Conservation (phyloP, 2,888 invertebrate species). For the Zhuqinia jingwanae region DNA sequence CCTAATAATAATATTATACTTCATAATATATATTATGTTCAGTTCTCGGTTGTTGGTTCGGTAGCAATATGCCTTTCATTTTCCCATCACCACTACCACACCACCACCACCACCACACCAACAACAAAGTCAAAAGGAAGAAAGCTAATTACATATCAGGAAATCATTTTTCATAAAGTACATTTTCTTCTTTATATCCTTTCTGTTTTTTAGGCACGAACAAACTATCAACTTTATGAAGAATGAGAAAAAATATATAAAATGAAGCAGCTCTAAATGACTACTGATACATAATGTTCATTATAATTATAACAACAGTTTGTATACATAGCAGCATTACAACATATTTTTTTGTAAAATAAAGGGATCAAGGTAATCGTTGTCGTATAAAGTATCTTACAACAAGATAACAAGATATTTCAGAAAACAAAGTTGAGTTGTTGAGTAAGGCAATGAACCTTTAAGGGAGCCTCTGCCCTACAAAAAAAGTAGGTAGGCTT, state of each 20-base stretch:
- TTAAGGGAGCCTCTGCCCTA: slow-evolving; percentile 33
- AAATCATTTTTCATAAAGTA: slow-evolving; percentile 72
- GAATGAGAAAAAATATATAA: slow-evolving; percentile 17
- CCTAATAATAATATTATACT: slow-evolving; percentile 35
- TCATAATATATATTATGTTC: slow-evolving; percentile 37
- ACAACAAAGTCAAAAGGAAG: slow-evolving; percentile 60
- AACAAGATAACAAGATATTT: neutral
- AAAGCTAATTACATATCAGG: slow-evolving; percentile 73
- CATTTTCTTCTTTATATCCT: slow-evolving; percentile 42
- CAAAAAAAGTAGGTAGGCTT: slow-evolving; percentile 4
- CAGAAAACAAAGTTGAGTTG: neutral
- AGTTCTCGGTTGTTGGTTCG: slow-evolving; percentile 40
- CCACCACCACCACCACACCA: neutral
- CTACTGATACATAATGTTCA: slow-evolving; percentile 37
- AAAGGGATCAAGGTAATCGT: slow-evolving; percentile 32
- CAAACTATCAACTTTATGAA: too few relatives aligned
- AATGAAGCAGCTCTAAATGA: slow-evolving; percentile 23
- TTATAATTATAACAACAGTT: neutral
- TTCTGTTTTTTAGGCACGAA: slow-evolving; percentile 45
- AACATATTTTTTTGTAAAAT: too few relatives aligned
- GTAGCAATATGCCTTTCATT: slow-evolving; percentile 68
- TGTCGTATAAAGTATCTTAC: neutral
- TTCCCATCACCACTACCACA: slow-evolving; percentile 51
- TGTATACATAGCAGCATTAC: slow-evolving; percentile 30
- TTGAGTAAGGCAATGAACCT: slow-evolving; percentile 49